These are phyloP conservation scores for Salarias fasciatus DNA, from an alignment of 2,797 vertebrate genomes.

Conservation along the genomic window DNA sequence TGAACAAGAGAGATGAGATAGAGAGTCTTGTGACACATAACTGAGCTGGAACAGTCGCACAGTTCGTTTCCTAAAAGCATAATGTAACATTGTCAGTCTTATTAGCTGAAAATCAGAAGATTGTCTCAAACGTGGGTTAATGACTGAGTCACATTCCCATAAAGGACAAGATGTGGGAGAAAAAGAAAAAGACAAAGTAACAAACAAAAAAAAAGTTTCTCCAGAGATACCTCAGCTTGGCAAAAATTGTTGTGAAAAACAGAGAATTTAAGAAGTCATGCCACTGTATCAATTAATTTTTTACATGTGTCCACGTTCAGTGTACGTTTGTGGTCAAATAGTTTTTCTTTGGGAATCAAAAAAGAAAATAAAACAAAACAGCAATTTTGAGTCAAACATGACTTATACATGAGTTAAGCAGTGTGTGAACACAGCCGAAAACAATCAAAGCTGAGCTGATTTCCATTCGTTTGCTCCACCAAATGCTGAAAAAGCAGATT, in stretches of 20 bases:
- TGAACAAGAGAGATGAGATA: slow-evolving; percentile 3
- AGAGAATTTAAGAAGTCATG: neutral
- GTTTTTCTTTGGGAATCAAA: neutral
- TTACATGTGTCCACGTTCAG: no score
- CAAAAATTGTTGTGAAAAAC: neutral
- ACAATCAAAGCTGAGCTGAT: slow-evolving; percentile 60
- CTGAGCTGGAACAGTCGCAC: slow-evolving; percentile 9
- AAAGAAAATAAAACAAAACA: slow-evolving; percentile 12
- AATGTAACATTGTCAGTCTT: slow-evolving; percentile 1
- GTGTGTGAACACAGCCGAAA: slow-evolving; percentile 52
- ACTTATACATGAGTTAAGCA: slow-evolving; percentile 19
- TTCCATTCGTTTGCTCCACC: slow-evolving; percentile 13
- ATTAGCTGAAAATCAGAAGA: slow-evolving; percentile 3
- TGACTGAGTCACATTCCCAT: no score
- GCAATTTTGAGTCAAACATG: slow-evolving; percentile 20
- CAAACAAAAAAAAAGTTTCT: no score
- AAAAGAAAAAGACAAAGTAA: no score
- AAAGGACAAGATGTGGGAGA: slow-evolving; percentile 17
- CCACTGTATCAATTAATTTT: no score
- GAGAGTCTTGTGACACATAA: neutral
- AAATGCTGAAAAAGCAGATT: slow-evolving; percentile 63
- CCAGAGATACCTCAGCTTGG: neutral
- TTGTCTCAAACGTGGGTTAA: neutral
- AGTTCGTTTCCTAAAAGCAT: slow-evolving; percentile 4
- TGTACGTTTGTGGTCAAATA: no score